These are phyloP conservation scores for Columba guinea DNA, from an alignment of 2,797 vertebrate genomes.

Conservation along the genomic window DNA sequence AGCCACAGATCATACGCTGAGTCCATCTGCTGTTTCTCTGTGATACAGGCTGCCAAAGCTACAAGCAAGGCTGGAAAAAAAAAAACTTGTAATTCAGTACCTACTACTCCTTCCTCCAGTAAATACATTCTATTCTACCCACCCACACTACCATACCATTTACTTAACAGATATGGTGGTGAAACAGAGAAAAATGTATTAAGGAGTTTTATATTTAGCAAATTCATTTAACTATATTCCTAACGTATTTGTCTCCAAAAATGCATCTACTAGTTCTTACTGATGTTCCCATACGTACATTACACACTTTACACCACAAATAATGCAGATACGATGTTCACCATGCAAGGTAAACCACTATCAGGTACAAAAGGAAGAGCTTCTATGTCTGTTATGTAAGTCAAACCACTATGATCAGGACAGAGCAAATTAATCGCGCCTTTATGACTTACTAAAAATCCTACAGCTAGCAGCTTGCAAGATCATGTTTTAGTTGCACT, in stretches of 20 bases:
- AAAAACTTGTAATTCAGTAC: background rate
- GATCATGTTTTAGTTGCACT: background rate
- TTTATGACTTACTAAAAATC: background rate
- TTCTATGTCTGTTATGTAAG: background rate
- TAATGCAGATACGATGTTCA: background rate
- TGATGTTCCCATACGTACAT: background rate
- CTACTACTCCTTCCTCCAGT: background rate
- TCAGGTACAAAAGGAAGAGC: background rate
- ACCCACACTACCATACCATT: background rate
- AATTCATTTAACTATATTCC: background rate
- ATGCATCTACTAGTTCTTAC: background rate
- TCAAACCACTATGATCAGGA: background rate
- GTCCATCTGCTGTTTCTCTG: constrained; percentile 29
- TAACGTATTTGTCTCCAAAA: background rate
- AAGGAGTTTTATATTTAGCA: background rate
- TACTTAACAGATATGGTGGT: background rate
- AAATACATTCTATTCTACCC: background rate
- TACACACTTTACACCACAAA: background rate
- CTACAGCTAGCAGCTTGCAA: background rate
- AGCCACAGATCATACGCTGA: background rate
- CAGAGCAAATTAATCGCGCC: background rate
- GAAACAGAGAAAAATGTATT: background rate
- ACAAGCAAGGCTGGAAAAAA: background rate
- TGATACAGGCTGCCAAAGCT: background rate
- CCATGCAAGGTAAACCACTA: background rate